Evolutionary conservation across 1,140 invertebrate species (phyloP).

Genomic region (Bombyx mori): DNA sequence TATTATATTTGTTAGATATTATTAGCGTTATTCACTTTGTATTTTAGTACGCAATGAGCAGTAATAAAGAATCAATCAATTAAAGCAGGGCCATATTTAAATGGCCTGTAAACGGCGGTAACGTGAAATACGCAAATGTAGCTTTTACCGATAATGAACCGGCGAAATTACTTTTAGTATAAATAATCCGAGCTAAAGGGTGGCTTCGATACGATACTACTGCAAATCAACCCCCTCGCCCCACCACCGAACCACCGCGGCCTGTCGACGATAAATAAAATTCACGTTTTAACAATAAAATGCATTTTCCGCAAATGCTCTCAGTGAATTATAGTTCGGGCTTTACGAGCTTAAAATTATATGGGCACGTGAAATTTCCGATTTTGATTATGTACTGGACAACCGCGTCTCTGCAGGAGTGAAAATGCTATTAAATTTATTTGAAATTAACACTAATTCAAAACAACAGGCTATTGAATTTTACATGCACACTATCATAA

Average conservation of each 20-base stretch:
- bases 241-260: slow-evolving; percentile 38
- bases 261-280: slow-evolving; percentile 70
- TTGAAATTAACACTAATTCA: slow-evolving; percentile 1
- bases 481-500: neutral
- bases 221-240: slow-evolving; percentile 60
- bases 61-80: neutral
- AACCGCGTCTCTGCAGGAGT: slow-evolving; percentile 45
- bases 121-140: slow-evolving; percentile 63
- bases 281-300: slow-evolving; percentile 72
- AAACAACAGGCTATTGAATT: neutral
- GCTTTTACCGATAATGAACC: slow-evolving; percentile 69
- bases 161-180: slow-evolving; percentile 68
- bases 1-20: too few species aligned
- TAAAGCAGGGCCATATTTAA: slow-evolving; percentile 25
- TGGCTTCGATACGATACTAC: slow-evolving; percentile 61
- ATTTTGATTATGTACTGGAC: slow-evolving; percentile 63
- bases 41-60: too few species aligned
- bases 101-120: slow-evolving; percentile 40
- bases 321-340: slow-evolving; percentile 64
- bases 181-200: slow-evolving; percentile 69
- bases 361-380: slow-evolving; percentile 68
- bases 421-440: neutral
- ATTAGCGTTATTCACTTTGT: too few species aligned
- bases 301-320: slow-evolving; percentile 71
- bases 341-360: slow-evolving; percentile 72